Percentiles rank a stretch among this genome's conserved stretches.
phyloP scores from a whole-genome alignment of 2,113 vertebrate genomes.

The Cololabis saira region DNA sequence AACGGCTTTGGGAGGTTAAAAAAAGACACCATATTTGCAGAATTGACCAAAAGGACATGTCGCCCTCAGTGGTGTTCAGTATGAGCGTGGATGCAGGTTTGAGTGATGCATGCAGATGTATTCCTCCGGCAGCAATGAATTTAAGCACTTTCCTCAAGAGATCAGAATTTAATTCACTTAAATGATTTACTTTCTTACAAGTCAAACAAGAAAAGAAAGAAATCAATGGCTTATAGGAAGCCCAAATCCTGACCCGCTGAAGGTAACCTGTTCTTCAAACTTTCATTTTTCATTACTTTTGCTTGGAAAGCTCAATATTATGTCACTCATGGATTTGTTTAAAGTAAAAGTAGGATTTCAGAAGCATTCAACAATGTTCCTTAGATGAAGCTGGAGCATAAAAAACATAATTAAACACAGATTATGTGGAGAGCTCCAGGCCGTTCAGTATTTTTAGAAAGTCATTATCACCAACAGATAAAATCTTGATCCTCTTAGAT shows the following conservation, averaged over 20 bases:
- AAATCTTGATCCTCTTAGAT: too few relatives aligned
- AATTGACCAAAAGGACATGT: neutral
- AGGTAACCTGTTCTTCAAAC: neutral
- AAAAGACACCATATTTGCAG: neutral
- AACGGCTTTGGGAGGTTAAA: neutral
- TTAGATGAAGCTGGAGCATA: too few relatives aligned
- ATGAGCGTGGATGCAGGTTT: neutral
- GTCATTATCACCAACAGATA: too few relatives aligned
- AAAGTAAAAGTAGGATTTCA: too few relatives aligned
- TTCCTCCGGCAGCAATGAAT: conserved; percentile 1
- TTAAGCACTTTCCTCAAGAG: conserved; percentile 20
- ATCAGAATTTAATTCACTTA: conserved; percentile 44
- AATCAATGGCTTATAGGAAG: conserved; percentile 7
- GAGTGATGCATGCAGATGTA: conserved; percentile 9
- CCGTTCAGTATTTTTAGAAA: too few relatives aligned
- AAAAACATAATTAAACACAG: too few relatives aligned
- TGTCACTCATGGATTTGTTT: too few relatives aligned
- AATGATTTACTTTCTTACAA: conserved; percentile 19
- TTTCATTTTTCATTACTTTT: neutral
- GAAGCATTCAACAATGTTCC: too few relatives aligned
- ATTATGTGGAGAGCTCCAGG: too few relatives aligned
- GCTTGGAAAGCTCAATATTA: neutral
- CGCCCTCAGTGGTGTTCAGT: neutral
- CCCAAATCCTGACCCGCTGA: conserved; percentile 8
- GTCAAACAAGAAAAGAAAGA: conserved; percentile 21